Percentiles rank a stretch among this genome's conserved stretches.
phyloP scores from a whole-genome alignment of 2,888 invertebrate species.

The Brachypalpus laphriformis region DNA sequence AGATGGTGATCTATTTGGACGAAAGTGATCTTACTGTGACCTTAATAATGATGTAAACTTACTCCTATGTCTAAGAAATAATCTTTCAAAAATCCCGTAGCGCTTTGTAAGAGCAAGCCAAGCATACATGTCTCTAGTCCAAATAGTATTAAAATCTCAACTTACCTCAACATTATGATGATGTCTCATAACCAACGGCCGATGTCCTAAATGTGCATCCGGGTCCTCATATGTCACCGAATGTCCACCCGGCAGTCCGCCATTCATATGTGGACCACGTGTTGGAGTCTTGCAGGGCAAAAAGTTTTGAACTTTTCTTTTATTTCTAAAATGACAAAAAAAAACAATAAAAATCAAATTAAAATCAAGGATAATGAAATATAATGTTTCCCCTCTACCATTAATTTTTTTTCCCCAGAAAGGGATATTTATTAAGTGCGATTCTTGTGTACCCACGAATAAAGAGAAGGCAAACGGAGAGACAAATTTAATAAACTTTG shows the following conservation, averaged over 20 bases:
- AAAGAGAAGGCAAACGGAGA: slow-evolving; percentile 4
- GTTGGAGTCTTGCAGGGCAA: slow-evolving; percentile 92
- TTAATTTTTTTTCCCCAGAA: neutral
- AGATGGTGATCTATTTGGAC: too few relatives aligned
- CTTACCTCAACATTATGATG: slow-evolving; percentile 83
- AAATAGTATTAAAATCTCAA: neutral
- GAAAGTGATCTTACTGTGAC: too few relatives aligned
- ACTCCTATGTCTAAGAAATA: too few relatives aligned
- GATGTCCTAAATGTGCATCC: slow-evolving; percentile 86
- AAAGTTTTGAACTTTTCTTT: slow-evolving; percentile 93
- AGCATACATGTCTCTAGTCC: too few relatives aligned
- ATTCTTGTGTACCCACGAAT: slow-evolving; percentile 9
- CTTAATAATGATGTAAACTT: too few relatives aligned
- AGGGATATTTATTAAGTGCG: slow-evolving; percentile 18
- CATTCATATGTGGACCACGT: slow-evolving; percentile 83
- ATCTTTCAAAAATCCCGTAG: too few relatives aligned
- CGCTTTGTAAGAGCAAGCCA: too few relatives aligned
- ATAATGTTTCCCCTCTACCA: neutral
- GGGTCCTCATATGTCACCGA: slow-evolving; percentile 91
- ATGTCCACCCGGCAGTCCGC: slow-evolving; percentile 83
- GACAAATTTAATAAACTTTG: slow-evolving; percentile 47
- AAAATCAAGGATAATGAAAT: slow-evolving; percentile 22
- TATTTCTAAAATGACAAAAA: slow-evolving; percentile 87
- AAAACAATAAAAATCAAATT: slow-evolving; percentile 30
- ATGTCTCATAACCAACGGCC: slow-evolving; percentile 84